A percentile compares a stretch with the other conserved stretches of the same genome.
Evolutionary conservation across 2,113 vertebrate species (phyloP).

Genomic region (Turdus rufiventris): DNA sequence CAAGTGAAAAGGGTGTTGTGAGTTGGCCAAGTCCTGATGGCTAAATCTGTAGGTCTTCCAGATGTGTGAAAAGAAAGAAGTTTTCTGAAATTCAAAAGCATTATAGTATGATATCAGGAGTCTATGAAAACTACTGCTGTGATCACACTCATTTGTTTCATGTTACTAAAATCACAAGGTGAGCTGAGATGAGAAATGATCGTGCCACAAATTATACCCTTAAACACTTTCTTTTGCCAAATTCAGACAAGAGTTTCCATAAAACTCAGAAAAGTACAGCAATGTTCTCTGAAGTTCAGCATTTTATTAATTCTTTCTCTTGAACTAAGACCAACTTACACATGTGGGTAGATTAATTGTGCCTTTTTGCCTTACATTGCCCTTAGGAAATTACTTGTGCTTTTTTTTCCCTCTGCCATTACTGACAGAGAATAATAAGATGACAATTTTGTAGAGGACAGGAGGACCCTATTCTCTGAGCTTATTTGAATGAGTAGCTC

Average conservation of each 20-base stretch:
- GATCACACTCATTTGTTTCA: not conserved
- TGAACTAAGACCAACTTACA: not conserved
- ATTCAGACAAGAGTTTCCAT: not conserved
- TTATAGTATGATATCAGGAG: not conserved
- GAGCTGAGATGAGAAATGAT: not conserved
- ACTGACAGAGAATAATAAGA: not conserved
- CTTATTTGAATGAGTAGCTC: not conserved
- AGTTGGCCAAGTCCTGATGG: not conserved
- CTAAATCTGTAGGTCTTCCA: not conserved
- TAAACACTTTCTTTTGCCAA: not conserved
- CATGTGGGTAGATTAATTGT: not conserved
- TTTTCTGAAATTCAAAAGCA: not conserved
- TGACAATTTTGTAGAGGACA: not conserved
- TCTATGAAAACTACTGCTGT: not conserved
- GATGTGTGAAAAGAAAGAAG: not conserved
- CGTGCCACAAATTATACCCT: not conserved
- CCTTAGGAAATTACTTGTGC: not conserved
- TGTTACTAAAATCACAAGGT: not conserved
- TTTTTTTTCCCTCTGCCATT: not conserved
- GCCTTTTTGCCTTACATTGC: not conserved
- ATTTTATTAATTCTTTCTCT: not conserved
- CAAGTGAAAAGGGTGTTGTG: not conserved
- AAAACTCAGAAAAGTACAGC: not conserved
- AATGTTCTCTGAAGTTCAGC: not conserved
- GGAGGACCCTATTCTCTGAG: not conserved